Evolutionary conservation across 2,797 vertebrate genomes (phyloP), one percentile per base, ranked within the genome.

Genomic region (Chelon labrosus): DNA sequence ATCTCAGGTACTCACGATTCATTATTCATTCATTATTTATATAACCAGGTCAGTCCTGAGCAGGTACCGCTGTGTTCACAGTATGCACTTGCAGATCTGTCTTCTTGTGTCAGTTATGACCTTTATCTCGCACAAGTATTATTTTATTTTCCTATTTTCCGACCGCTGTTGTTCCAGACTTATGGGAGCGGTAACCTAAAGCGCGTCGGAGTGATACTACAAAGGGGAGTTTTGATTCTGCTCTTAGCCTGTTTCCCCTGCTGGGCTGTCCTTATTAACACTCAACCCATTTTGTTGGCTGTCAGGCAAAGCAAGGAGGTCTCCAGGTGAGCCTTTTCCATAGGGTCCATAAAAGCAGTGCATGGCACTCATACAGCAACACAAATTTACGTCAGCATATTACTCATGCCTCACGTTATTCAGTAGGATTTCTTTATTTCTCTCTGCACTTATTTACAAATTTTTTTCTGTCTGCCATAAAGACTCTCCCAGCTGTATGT

Each of bases 181-280:
- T 98, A 93, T 0, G 96, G 96, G 0, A 91, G 96, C 80, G 95
- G 88, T 70, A 98, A 97, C 86, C 82, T 96, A 82, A 97, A 96
- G 87, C 85, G 85, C 0, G 94, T 96, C 16, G 97, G 97, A 6
- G 92, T 96, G 68, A 96, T 97, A 73, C 90, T 98, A 20, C 97
- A 98, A 76, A 91, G 92, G 0, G 94, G 93, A 4, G 38, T 91
- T 51, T 87, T 97, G 73, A 95, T 97, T 53, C 92, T 97, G 37
- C 93, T 98, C 5, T 88, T 97, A 11, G 93, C 93, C 81, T 97
- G 97, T 90, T 96, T 96, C 63, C 96, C 96, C 25, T 98, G 97
- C 90, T 98, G 96, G 96, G 97, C 96, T 0, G 1, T 97, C 38
- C 95, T 97, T 69, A 84, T 97, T 83, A 98, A 97, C 92, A 97